These are phyloP conservation scores for Ormia ochracea DNA, from an alignment of 2,888 invertebrate species.

Conservation along the genomic window DNA sequence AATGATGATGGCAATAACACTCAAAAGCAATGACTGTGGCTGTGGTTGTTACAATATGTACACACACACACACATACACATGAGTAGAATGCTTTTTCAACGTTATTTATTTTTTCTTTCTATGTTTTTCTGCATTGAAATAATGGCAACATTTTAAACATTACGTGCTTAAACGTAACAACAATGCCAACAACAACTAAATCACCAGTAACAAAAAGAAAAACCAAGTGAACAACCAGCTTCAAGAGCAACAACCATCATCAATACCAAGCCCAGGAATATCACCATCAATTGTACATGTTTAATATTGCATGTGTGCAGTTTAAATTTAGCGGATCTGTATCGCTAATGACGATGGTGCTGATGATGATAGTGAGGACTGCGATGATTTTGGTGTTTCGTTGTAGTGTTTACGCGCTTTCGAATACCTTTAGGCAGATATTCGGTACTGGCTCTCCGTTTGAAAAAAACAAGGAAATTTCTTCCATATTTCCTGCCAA, in stretches of 20 bases:
- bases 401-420: neutral
- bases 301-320: conserved; percentile 22
- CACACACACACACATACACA: neutral
- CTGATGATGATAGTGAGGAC: neutral
- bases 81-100: conserved; percentile 1
- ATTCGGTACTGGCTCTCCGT: neutral
- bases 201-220: neutral
- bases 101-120: conserved; percentile 11
- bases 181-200: conserved; percentile 23
- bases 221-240: conserved; percentile 35
- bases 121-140: conserved; percentile 53
- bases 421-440: neutral
- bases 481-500: neutral
- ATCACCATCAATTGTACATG: conserved; percentile 20
- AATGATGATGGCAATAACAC: conserved; percentile 62
- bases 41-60: conserved; percentile 30
- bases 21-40: conserved; percentile 61
- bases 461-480: neutral
- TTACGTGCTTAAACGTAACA: conserved; percentile 60
- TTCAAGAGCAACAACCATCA: conserved; percentile 28
- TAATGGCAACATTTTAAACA: conserved; percentile 62
- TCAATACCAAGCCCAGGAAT: neutral
- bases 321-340: conserved; percentile 55
- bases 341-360: conserved; percentile 45
- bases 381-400: conserved; percentile 52